Percentiles rank a stretch among this genome's conserved stretches.
These are phyloP conservation scores for Gobio occitaniae DNA, from an alignment of 2,797 vertebrate species.

Conservation along the genomic window DNA sequence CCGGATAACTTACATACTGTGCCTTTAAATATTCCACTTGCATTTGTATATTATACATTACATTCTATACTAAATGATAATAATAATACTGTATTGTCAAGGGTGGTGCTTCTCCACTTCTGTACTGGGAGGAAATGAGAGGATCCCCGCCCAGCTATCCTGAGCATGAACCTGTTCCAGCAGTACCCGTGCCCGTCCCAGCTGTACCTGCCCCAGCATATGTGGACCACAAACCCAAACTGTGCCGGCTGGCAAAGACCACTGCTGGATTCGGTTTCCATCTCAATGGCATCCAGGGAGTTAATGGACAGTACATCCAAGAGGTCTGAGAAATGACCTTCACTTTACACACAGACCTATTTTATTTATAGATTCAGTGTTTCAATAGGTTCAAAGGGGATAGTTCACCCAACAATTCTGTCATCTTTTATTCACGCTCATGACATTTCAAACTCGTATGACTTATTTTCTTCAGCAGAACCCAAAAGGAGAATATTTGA, in stretches of 20 bases:
- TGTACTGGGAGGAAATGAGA: slow-evolving; percentile 80
- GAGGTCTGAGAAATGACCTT: slow-evolving; percentile 76
- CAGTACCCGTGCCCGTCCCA: slow-evolving; percentile 61
- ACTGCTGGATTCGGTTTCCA: slow-evolving; percentile 87
- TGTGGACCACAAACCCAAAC: slow-evolving; percentile 79
- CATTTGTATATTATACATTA: neutral
- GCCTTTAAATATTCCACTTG: neutral
- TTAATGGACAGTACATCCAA: slow-evolving; percentile 82
- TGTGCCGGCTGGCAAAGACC: slow-evolving; percentile 86
- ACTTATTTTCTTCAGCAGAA: neutral
- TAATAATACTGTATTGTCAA: slow-evolving; percentile 62
- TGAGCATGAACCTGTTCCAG: slow-evolving; percentile 36
- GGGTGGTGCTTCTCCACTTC: slow-evolving; percentile 86
- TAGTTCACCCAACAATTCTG: neutral
- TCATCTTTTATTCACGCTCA: neutral
- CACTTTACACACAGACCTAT: neutral
- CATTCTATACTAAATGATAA: neutral
- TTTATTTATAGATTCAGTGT: neutral
- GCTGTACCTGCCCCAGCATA: slow-evolving; percentile 26
- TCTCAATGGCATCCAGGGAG: slow-evolving; percentile 85
- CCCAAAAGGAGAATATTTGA: neutral
- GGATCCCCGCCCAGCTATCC: slow-evolving; percentile 52
- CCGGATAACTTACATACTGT: too few relatives aligned
- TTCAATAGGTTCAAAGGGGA: neutral
- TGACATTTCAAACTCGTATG: neutral